These are phyloP conservation scores for Lanius ludovicianus DNA, from an alignment of 2,113 vertebrate genomes.

Conservation along the genomic window DNA sequence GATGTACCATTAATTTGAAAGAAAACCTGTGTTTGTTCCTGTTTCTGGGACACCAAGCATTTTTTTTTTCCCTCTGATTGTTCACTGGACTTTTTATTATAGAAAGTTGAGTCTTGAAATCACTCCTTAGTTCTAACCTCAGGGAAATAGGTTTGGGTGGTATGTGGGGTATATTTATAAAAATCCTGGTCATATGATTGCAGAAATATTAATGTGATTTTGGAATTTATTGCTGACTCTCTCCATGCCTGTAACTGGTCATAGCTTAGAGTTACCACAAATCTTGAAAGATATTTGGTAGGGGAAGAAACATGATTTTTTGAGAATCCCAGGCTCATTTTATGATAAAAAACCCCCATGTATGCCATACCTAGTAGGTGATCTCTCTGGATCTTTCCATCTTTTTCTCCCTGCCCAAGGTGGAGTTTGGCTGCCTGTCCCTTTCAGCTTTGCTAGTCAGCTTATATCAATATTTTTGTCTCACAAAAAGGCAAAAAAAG, in stretches of 20 bases:
- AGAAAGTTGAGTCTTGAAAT: not conserved
- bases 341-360: rapidly evolving
- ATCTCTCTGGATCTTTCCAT: not conserved
- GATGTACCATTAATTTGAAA: not conserved
- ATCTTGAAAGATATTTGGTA: not conserved
- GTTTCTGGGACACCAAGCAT: not conserved
- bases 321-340: not conserved
- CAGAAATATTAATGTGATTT: not conserved
- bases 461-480: not conserved
- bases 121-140: not conserved
- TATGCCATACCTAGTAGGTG: not conserved
- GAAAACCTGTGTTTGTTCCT: not conserved
- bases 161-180: not conserved
- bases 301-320: not conserved
- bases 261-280: not conserved
- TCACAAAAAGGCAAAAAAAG: not conserved
- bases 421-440: not conserved
- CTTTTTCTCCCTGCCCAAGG: not conserved
- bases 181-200: not conserved
- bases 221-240: not conserved
- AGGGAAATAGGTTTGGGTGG: not conserved
- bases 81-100: not conserved
- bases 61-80: not conserved
- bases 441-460: not conserved
- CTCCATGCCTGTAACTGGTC: not conserved